Evolutionary conservation across 2,797 vertebrate genomes (phyloP).

Genomic region (Sebastes hubbsi): DNA sequence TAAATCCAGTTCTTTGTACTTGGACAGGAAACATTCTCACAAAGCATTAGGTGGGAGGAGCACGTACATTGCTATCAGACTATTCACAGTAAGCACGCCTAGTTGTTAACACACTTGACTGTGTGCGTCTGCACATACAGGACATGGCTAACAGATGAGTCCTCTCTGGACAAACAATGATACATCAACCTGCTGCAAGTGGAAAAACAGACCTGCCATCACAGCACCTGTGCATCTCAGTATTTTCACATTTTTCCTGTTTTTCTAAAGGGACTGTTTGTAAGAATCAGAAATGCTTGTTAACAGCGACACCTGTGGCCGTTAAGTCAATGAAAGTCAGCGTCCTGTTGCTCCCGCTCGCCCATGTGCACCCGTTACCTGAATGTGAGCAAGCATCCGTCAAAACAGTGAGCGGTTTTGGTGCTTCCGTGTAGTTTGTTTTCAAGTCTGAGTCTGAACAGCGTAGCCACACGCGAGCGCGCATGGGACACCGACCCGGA

Average conservation of each 20-base stretch:
- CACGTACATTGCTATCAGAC: conserved; percentile 24
- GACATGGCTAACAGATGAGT: conserved; percentile 44
- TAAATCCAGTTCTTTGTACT: conserved; percentile 19
- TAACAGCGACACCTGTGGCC: too few species aligned
- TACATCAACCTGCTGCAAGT: conserved; percentile 10
- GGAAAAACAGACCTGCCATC: background rate
- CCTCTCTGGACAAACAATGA: conserved; percentile 46
- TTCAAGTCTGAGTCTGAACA: too few species aligned
- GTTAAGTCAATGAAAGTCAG: too few species aligned
- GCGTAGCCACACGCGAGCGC: too few species aligned
- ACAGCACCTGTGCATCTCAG: background rate
- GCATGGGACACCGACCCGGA: too few species aligned
- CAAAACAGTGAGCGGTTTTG: too few species aligned
- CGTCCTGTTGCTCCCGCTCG: too few species aligned
- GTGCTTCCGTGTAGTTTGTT: too few species aligned
- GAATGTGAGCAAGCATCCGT: too few species aligned
- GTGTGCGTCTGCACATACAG: background rate
- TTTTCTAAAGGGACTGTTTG: too few species aligned
- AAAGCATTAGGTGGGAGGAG: conserved; percentile 17
- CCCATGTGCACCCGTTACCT: too few species aligned
- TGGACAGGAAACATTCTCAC: conserved; percentile 32
- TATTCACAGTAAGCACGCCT: conserved; percentile 33
- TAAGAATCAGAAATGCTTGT: too few species aligned
- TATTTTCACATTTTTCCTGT: background rate
- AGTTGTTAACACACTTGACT: conserved; percentile 8